Evolutionary conservation across 2,113 vertebrate species (phyloP), one percentile per base, ranked within the genome.

Genomic region (Cryptotis parvus): DNA sequence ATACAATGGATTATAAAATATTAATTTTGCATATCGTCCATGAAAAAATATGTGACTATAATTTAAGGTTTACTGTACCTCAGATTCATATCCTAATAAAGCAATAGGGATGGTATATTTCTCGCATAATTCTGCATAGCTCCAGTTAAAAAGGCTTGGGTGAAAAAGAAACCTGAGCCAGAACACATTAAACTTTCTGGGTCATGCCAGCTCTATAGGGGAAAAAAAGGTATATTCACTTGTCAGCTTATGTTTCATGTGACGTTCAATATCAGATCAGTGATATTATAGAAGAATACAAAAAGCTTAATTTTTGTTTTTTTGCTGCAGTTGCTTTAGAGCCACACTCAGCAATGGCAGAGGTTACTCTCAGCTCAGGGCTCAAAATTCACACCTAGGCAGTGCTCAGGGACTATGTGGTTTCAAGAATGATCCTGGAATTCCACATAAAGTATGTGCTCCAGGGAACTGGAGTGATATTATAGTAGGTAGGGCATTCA

Each of bases 141-240:
- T 92, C 99, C 99, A 75, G 99, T 99, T 91, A 99, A 97, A 96
- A 99, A 99, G 83, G 99, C 99, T 96, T 99, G 99, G 63, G 99
- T 99, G 96, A 99, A 99, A 98, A 99, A 99, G 98, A 99, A 99
- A 58, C 99, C 99, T 0, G 99, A 99, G 95, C 99, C 99, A 99
- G 97, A 99, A 99, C 52, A 99, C 98, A 0, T 45, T 92, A 31
- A 99, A 99, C 89, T 99, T 99, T 63, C 97, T 43, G 68, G 94
- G 20, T 98, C 91, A 95, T 98, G 99, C 99, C 99, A 99, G 0
- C 97, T 97, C 99, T 99, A 58, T 3, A 77, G 96, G 96, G 91
- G 22, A 29, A 94, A n/a, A n/a, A 58, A 97, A 90, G 91, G 9
- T 41, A 87, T 58, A 75, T 72, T 75, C 15, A 31, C n/a, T 75